phyloP scores from a whole-genome alignment of 1,140 invertebrate genomes.

The Paralvinella palmiformis region DNA sequence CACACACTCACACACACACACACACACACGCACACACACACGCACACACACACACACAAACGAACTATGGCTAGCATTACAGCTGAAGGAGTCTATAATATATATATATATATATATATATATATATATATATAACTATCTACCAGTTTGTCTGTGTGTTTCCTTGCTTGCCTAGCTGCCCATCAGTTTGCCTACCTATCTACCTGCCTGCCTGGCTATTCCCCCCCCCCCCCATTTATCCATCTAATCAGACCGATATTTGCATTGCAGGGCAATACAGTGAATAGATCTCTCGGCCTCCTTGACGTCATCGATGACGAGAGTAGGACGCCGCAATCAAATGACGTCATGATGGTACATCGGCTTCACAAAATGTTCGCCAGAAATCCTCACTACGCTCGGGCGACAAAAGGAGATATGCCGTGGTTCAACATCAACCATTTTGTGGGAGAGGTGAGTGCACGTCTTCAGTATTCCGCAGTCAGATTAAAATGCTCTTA shows the following conservation, averaged over 20 bases:
- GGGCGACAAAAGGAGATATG: constrained; percentile 66
- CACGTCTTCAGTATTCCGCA: not conserved
- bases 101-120: too few relatives aligned
- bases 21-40: not conserved
- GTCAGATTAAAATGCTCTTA: too few relatives aligned
- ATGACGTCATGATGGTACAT: constrained; percentile 19
- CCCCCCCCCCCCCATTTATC: too few relatives aligned
- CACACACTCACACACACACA: not conserved
- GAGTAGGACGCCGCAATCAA: constrained; percentile 21
- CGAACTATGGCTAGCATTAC: too few relatives aligned
- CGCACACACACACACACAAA: not conserved
- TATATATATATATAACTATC: too few relatives aligned
- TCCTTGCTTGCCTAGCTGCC: too few relatives aligned
- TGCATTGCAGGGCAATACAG: not conserved
- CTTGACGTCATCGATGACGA: constrained; percentile 24
- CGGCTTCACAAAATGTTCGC: constrained; percentile 16
- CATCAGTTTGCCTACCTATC: too few relatives aligned
- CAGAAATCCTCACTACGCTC: constrained; percentile 20
- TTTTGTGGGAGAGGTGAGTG: constrained; percentile 59
- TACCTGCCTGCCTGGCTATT: too few relatives aligned
- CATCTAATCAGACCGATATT: too few relatives aligned
- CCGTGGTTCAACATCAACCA: constrained; percentile 70
- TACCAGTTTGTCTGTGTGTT: too few relatives aligned
- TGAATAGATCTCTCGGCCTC: constrained; percentile 14
- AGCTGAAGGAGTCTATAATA: too few relatives aligned